Evolutionary conservation across 1,140 invertebrate genomes (phyloP).

Genomic region (Microplitis demolitor): DNA sequence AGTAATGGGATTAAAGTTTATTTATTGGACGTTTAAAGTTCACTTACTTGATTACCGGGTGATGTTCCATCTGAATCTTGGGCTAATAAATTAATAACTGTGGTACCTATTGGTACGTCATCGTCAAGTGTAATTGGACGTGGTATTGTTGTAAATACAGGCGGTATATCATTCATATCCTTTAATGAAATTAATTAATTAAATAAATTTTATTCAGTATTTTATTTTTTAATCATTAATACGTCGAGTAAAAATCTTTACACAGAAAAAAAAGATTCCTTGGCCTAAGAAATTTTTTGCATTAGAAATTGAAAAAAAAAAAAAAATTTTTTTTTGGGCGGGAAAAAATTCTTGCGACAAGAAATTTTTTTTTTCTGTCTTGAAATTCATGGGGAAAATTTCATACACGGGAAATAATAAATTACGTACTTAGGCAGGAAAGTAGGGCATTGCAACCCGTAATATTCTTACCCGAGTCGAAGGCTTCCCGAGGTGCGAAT

Average conservation of each 20-base stretch:
- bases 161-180: constrained; percentile 84
- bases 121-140: constrained; percentile 83
- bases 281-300: too few species aligned
- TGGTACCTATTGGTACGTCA: constrained; percentile 78
- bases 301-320: too few species aligned
- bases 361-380: too few species aligned
- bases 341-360: too few species aligned
- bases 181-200: constrained; percentile 43
- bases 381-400: too few species aligned
- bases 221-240: background rate
- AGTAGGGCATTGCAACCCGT: too few species aligned
- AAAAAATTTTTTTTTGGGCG: too few species aligned
- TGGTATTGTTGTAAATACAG: constrained; percentile 80
- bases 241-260: background rate
- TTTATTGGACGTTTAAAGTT: constrained; percentile 7
- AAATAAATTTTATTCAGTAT: background rate
- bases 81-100: constrained; percentile 77
- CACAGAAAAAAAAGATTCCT: too few species aligned
- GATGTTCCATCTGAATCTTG: constrained; percentile 82
- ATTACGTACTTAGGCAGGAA: too few species aligned
- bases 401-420: too few species aligned
- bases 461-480: too few species aligned
- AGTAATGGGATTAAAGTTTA: background rate
- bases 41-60: constrained; percentile 76
- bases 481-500: too few species aligned